Evolutionary conservation across 2,888 invertebrate species (phyloP), one percentile per base, ranked within the genome.

Genomic region (Boloria selene): DNA sequence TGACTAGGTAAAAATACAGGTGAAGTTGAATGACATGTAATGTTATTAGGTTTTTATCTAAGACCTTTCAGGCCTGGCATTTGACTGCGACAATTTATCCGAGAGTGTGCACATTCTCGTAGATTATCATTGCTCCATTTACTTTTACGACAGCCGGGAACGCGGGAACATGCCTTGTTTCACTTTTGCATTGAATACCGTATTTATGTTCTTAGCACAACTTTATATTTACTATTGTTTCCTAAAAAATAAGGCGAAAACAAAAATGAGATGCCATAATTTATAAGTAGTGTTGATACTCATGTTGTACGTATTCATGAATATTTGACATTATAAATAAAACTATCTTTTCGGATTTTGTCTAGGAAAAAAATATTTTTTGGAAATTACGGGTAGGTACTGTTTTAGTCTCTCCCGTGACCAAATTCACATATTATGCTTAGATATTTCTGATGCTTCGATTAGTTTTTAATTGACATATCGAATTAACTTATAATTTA

Each of bases 121-220:
- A 77, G 77, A 84, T 87, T 88, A 86, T 85, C 76, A 84, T 85
- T 83, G 89, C 80, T 67, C 77, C 87, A 86, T 89, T 88, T 85
- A 81, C 74, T 87, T 88, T 89, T 88, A 88, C 67, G 67, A 66
- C 63, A 60, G 66, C 18, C 54, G 63, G 44, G 58, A 26, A 61
- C 26, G 59, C 65, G 50, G 62, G 54, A 54, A 69, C 55, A 68
- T 64, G 45, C 18, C 56, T 58, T 50, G 49, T 53, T 59, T 59
- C 63, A 63, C 59, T 63, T 62, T 67, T 60, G 60, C 59, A 55
- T 63, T 63, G 59, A 67, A 63, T 63, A 47, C 53, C 51, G 44
- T 50, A 58, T 67, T 58, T 66, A 42, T 49, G 52, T 62, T 31
- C 56, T 63, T 31, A 44, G 49, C 18, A 26, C 50, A 50, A 63